These are phyloP conservation scores for Copsychus sechellarum DNA, from an alignment of 2,113 vertebrate species.

Conservation along the genomic window DNA sequence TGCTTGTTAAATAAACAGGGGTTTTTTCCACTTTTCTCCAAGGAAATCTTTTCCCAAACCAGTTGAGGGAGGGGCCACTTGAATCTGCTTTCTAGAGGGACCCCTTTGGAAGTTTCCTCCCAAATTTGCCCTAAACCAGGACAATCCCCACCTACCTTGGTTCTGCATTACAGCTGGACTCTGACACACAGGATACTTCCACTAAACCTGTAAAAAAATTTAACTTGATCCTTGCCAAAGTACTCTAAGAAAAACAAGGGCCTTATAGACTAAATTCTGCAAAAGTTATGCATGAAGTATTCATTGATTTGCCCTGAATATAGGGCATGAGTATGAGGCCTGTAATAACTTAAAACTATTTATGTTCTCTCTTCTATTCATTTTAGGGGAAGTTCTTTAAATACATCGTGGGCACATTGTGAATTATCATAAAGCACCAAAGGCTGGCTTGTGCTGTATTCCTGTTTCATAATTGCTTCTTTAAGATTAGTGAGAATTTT, in stretches of 20 bases:
- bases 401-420: not conserved
- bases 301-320: not conserved
- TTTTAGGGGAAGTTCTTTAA: not conserved
- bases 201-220: not conserved
- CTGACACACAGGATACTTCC: not conserved
- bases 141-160: not conserved
- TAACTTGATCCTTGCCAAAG: not conserved
- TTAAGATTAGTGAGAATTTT: not conserved
- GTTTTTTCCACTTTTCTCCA: not conserved
- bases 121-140: not conserved
- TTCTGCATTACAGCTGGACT: not conserved
- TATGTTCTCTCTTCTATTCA: not conserved
- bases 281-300: not conserved
- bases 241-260: not conserved
- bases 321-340: not conserved
- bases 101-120: not conserved
- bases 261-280: not conserved
- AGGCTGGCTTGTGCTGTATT: not conserved
- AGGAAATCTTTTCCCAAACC: not conserved
- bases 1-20: not conserved
- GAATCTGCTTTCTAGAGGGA: not conserved
- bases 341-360: not conserved
- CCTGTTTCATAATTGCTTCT: not conserved
- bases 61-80: fast-evolving
- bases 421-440: not conserved